Base-by-base conservation (phyloP, 2,888 invertebrate genomes). In the Drosophila mimica region DNA sequence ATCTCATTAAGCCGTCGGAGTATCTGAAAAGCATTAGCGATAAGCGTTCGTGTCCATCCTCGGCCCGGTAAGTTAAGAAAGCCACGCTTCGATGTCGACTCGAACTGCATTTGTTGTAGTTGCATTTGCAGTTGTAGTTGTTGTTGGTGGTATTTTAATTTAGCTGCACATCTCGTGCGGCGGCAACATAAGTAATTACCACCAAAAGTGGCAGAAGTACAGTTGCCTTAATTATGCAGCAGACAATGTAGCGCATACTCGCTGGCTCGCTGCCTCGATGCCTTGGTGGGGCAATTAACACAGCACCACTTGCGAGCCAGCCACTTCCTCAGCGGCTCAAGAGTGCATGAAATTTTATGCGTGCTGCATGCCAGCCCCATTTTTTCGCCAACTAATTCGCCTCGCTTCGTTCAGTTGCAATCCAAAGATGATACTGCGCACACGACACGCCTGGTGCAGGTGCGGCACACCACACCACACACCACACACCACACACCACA, bases 1-100 rank as follows among this genome's bases (percentile, higher is more conserved):
- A 96, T 72, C 95, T 98, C 82, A 97, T 98, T 92, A 98, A 98
- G 92, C 98, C 98, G 64, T 98, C 97, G 75, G 98, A 98, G 94
- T 98, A 98, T 93, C 94, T 98, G 87, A 96, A 96, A 92, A 97
- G 97, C 92, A 97, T 98, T 93, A 96, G 95, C 91, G 94, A 94
- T 83, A 94, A 94, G 81, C 92, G 94, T 82, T 94, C 94, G 62
- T 93, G 94, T 80, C 93, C 93, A 70, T 94, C 94, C 64, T 94
- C 94, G 34, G 93, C 93, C 63, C 93, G 94, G 92, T 93, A 83
- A 93, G 92, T 91, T 66, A 65, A 75, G 74, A 72, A 78, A 77
- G 72, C 63, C 28, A 52, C 17, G 64, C 11, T 40, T 46, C 30
- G n/a, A 31, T 17, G 54, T 64, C 79, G n/a, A 30, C 38, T 56